phyloP scores from a whole-genome alignment of 2,888 invertebrate species.

The Charanyca ferruginea region DNA sequence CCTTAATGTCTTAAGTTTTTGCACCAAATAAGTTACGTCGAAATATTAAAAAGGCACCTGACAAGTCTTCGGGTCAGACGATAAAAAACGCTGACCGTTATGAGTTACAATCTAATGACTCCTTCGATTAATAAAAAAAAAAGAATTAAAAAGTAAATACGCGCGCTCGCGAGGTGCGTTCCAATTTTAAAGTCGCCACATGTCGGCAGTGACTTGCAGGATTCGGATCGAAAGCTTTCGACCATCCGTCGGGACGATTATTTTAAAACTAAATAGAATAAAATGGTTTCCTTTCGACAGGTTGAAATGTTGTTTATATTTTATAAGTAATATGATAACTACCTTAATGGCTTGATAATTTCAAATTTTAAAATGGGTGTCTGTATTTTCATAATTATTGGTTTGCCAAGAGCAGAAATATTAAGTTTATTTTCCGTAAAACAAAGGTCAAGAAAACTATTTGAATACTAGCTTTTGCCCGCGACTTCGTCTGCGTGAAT shows the following conservation, averaged over 20 bases:
- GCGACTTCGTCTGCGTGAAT: too few relatives aligned
- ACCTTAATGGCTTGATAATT: conserved; percentile 59
- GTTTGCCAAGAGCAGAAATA: neutral
- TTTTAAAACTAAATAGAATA: conserved; percentile 68
- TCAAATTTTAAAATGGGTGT: conserved; percentile 23
- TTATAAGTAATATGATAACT: conserved; percentile 64
- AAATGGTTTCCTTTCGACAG: conserved; percentile 66
- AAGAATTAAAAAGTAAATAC: conserved; percentile 81
- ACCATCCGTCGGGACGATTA: conserved; percentile 65
- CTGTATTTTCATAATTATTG: conserved; percentile 18
- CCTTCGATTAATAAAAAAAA: conserved; percentile 80
- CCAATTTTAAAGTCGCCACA: conserved; percentile 86
- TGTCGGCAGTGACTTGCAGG: conserved; percentile 88
- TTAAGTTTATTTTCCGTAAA: neutral
- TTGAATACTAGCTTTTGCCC: too few relatives aligned
- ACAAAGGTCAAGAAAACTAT: neutral
- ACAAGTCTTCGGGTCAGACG: conserved; percentile 72
- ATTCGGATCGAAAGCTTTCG: conserved; percentile 62
- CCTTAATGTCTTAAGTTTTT: conserved; percentile 75
- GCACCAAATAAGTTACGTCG: conserved; percentile 74
- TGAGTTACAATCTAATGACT: conserved; percentile 87
- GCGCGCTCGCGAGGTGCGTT: conserved; percentile 78
- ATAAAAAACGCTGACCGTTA: conserved; percentile 85
- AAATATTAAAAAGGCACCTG: conserved; percentile 80
- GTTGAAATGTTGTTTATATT: conserved; percentile 65